Percentiles rank a stretch among this genome's conserved stretches.
Conservation (phyloP, 2,797 vertebrate species). For the Acipenser ruthenus region DNA sequence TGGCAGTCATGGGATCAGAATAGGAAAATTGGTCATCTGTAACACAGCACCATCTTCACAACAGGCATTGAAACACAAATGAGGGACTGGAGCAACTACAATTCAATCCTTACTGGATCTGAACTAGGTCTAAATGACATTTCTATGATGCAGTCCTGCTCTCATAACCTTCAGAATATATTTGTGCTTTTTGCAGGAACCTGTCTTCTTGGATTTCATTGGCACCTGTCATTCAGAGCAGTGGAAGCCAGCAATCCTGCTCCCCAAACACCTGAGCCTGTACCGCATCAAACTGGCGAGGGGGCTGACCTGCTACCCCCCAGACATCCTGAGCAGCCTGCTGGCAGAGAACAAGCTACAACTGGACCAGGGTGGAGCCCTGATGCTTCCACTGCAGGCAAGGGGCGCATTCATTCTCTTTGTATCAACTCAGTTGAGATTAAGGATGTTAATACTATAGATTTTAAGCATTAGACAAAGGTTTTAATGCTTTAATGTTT, state of each 20-base stretch:
- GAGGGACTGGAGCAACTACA: too few relatives aligned
- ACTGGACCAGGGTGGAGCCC: conserved; percentile 48
- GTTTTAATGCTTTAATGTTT: too few relatives aligned
- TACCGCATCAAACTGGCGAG: conserved; percentile 54
- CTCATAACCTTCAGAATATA: not conserved
- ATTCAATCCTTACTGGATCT: too few relatives aligned
- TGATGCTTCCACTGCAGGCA: conserved; percentile 45
- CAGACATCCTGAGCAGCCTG: conserved; percentile 55
- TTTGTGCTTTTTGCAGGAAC: conserved; percentile 55
- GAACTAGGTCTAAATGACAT: too few relatives aligned
- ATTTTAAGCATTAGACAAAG: too few relatives aligned
- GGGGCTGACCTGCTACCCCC: conserved; percentile 59
- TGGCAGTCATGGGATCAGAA: too few relatives aligned
- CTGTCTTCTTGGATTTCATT: conserved; percentile 78
- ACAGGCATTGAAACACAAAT: too few relatives aligned
- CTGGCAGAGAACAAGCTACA: conserved; percentile 49
- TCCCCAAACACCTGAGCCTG: conserved; percentile 61
- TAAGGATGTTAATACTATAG: too few relatives aligned
- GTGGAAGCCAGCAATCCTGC: conserved; percentile 59
- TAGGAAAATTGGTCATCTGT: too few relatives aligned
- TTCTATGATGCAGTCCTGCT: too few relatives aligned
- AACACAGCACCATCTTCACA: too few relatives aligned
- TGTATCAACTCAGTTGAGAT: not conserved
- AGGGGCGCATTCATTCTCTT: not conserved
- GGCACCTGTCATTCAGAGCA: conserved; percentile 81